These are phyloP conservation scores for Rhopalosiphum nymphaeae DNA, from an alignment of 2,888 invertebrate species.

Conservation along the genomic window DNA sequence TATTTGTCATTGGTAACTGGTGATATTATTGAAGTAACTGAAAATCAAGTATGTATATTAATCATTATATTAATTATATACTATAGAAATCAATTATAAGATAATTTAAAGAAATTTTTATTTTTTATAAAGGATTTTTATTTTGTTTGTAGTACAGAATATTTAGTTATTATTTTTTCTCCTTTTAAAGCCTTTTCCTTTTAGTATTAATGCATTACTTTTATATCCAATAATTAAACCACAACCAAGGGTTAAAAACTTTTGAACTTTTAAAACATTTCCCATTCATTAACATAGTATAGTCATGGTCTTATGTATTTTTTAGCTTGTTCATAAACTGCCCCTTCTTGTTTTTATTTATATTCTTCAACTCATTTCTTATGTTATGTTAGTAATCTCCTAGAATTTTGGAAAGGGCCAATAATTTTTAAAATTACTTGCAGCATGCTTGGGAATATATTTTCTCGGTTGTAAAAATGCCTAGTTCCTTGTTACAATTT, in stretches of 20 bases:
- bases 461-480: too few relatives aligned
- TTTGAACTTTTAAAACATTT: background rate
- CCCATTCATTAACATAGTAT: background rate
- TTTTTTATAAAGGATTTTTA: background rate
- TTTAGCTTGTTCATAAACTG: background rate
- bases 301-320: background rate
- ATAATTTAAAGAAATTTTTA: background rate
- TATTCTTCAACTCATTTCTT: background rate
- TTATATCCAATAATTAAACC: background rate
- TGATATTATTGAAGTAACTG: constrained; percentile 74
- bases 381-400: background rate
- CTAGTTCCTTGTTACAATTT: too few relatives aligned
- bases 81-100: background rate
- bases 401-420: too few relatives aligned
- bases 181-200: background rate
- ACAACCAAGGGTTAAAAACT: background rate
- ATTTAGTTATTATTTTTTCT: background rate
- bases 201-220: background rate
- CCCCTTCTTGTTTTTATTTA: background rate
- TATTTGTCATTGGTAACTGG: constrained; percentile 77
- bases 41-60: constrained; percentile 72
- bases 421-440: too few relatives aligned
- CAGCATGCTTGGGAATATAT: too few relatives aligned
- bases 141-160: background rate
- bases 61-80: background rate